phyloP scores from a whole-genome alignment of 2,113 vertebrate genomes.

The Coturnix japonica region DNA sequence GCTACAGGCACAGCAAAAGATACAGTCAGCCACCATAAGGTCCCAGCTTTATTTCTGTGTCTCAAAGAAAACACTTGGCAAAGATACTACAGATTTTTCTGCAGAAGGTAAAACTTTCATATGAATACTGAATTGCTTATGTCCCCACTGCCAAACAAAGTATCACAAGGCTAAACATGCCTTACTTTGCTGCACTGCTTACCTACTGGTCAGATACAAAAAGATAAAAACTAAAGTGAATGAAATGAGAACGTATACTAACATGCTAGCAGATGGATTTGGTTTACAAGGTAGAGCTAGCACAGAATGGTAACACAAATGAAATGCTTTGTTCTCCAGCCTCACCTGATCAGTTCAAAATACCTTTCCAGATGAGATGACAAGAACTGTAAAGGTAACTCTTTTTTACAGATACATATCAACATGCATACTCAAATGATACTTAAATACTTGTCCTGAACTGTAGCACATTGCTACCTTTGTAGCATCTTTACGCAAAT shows the following conservation, averaged over 20 bases:
- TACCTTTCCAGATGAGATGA: constrained; percentile 4
- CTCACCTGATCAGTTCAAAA: background rate
- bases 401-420: fast-evolving
- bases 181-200: background rate
- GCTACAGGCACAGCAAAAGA: background rate
- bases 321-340: background rate
- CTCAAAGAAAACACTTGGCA: background rate
- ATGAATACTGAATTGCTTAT: background rate
- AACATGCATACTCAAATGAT: background rate
- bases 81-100: background rate
- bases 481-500: background rate
- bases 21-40: background rate
- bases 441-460: background rate
- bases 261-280: background rate
- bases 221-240: background rate
- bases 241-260: background rate
- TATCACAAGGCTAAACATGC: background rate
- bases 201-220: background rate
- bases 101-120: background rate
- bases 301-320: background rate
- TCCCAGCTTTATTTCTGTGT: background rate
- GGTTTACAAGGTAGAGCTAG: background rate
- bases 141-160: background rate
- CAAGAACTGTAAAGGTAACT: background rate
- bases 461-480: background rate